A percentile compares a stretch with the other conserved stretches of the same genome.
Conservation (phyloP, 2,113 vertebrate genomes). For the Trochalopteron elliotii region DNA sequence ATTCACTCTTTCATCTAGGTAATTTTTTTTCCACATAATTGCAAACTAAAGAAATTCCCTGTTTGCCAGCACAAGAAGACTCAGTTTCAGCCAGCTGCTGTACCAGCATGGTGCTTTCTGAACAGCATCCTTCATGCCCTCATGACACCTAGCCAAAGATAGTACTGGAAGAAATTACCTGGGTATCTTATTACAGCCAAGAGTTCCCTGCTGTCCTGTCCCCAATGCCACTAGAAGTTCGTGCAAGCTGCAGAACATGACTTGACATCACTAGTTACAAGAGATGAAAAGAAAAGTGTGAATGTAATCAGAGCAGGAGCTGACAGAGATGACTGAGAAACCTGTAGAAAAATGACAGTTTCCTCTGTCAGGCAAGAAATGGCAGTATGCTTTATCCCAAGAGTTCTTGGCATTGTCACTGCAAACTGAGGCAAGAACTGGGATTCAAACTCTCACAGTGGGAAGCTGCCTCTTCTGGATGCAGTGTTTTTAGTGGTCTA, state of each 20-base stretch:
- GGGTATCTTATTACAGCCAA: neutral
- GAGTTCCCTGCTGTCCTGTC: neutral
- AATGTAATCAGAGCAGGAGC: neutral
- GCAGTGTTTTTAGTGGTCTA: neutral
- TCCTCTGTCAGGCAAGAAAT: neutral
- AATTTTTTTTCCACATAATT: neutral
- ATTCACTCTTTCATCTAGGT: fast-evolving
- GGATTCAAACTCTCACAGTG: neutral
- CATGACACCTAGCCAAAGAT: neutral
- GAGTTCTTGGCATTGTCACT: neutral
- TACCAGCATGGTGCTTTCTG: neutral
- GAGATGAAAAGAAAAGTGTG: neutral
- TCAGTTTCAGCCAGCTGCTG: neutral
- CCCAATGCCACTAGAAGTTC: neutral
- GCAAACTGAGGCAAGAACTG: neutral
- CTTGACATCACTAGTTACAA: neutral
- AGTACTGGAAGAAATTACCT: neutral
- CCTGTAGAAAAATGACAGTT: neutral
- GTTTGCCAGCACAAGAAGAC: neutral
- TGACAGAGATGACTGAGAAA: neutral
- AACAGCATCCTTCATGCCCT: neutral
- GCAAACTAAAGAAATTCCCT: neutral
- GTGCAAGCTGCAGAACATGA: neutral
- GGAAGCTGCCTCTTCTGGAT: neutral
- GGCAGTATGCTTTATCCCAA: neutral